phyloP scores from a whole-genome alignment of 2,113 vertebrate genomes.

The Gymnobelideus leadbeateri region DNA sequence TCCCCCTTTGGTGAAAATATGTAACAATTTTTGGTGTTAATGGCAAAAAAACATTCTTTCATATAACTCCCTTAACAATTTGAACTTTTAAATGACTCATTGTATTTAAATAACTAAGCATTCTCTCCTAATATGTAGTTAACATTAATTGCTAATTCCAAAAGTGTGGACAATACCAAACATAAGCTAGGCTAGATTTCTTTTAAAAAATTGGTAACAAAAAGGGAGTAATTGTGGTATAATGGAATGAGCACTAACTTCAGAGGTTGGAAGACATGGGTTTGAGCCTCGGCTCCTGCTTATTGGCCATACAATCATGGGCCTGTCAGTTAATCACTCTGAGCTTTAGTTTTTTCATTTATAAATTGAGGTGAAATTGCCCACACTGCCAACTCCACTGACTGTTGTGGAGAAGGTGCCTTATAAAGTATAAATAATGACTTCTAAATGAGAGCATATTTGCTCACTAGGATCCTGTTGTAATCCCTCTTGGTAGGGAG shows the following conservation, averaged over 20 bases:
- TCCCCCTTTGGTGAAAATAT: slow-evolving; percentile 23
- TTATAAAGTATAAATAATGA: not conserved
- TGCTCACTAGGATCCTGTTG: not conserved
- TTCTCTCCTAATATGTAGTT: not conserved
- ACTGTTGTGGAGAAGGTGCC: not conserved
- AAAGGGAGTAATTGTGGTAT: not conserved
- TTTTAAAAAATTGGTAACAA: not conserved
- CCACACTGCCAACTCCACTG: not conserved
- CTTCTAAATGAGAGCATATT: not conserved
- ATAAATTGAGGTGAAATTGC: not conserved
- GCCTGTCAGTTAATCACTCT: not conserved
- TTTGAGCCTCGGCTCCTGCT: not conserved
- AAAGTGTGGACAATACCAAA: not conserved
- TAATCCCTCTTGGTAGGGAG: not conserved
- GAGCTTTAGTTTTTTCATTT: not conserved
- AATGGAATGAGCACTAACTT: not conserved
- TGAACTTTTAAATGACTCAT: not conserved
- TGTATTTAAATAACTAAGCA: not conserved
- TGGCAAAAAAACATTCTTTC: slow-evolving; percentile 24
- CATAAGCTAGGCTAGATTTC: not conserved
- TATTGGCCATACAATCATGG: not conserved
- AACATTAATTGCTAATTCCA: not conserved
- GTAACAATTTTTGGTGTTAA: not conserved
- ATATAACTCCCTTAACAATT: not conserved
- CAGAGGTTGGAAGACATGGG: not conserved